phyloP scores from a whole-genome alignment of 2,113 vertebrate species.

The Boulengeromyrus knoepffleri region DNA sequence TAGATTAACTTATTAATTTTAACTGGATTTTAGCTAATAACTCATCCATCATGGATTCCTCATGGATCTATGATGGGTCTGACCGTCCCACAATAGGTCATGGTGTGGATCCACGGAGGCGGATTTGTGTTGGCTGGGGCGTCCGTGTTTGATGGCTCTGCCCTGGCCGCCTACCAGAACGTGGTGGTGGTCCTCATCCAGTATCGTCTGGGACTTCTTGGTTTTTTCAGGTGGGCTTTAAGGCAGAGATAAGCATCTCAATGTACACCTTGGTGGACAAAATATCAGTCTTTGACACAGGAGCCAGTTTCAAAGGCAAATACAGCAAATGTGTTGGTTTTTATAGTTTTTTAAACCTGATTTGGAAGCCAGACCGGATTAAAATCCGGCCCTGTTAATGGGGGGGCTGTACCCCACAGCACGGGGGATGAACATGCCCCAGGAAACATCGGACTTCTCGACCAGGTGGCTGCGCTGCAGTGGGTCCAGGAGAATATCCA shows the following conservation, averaged over 20 bases:
- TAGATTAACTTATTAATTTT: neutral
- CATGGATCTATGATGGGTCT: neutral
- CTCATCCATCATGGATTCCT: neutral
- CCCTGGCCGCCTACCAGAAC: constrained; percentile 66
- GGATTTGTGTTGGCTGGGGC: constrained; percentile 47
- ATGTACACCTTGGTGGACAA: neutral
- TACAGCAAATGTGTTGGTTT: neutral
- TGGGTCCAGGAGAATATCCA: constrained; percentile 81
- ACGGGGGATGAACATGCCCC: constrained; percentile 69
- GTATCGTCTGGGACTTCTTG: constrained; percentile 70
- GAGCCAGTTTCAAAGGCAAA: neutral
- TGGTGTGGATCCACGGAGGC: constrained; percentile 83
- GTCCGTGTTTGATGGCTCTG: constrained; percentile 64
- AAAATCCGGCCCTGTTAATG: neutral
- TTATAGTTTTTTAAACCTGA: neutral
- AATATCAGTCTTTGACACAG: neutral
- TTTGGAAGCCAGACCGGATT: neutral
- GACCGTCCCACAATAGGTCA: constrained; percentile 57
- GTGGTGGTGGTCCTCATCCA: constrained; percentile 75
- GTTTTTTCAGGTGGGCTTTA: constrained; percentile 69
- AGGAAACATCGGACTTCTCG: constrained; percentile 78
- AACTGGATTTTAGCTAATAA: neutral
- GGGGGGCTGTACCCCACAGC: constrained; percentile 44
- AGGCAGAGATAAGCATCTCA: neutral
- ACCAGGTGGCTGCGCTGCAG: constrained; percentile 75